Evolutionary conservation across 2,113 vertebrate species (phyloP), one percentile per base, ranked within the genome.

Genomic region (Forbesichthys papilliferus): DNA sequence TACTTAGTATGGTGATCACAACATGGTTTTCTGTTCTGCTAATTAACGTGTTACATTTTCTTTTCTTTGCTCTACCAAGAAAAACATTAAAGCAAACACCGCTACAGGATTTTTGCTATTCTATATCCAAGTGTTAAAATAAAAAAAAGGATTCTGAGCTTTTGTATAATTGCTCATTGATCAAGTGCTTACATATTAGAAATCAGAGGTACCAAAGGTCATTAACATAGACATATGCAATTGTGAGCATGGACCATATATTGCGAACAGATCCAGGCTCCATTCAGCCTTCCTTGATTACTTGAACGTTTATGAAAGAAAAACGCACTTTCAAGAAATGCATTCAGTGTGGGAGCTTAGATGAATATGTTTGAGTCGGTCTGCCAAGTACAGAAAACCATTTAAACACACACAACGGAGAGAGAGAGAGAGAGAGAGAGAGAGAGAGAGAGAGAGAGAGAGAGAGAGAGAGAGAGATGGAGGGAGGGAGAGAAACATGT

Each of bases 341-440:
- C 77, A 84, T 85, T 78, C 70, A 74, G 51, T 59, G 68, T 10
- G 14, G 20, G 68, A 84, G 80, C 9, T 3, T 53, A 61, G 49
- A 81, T 59, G 74, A 84, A 83, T 74, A 81, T 87, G 64, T 90
- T 90, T 84, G 60, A 69, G 85, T 63, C 75, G 78, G 80, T 86
- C 85, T 87, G 84, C 81, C 74, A 66, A 74, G 69, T 71, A 8
- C 73, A 85, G 84, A 78, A 86, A 88, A 86, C 66, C 84, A 68
- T 84, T 86, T 75, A 80, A 87, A 36, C 73, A 80, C 74, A 84
- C 82, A 86, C 81, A 71, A 81, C 69, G 69, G 5, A 20, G 42
- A 48, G 62, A 85, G 64, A 52, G 79, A 61, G 68, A 52, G 58
- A 76, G 72, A 0, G 78, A 79, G 77, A 14, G 51, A 81, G 53